Conservation (phyloP, 2,888 invertebrate genomes). For the Parochlus steinenii region DNA sequence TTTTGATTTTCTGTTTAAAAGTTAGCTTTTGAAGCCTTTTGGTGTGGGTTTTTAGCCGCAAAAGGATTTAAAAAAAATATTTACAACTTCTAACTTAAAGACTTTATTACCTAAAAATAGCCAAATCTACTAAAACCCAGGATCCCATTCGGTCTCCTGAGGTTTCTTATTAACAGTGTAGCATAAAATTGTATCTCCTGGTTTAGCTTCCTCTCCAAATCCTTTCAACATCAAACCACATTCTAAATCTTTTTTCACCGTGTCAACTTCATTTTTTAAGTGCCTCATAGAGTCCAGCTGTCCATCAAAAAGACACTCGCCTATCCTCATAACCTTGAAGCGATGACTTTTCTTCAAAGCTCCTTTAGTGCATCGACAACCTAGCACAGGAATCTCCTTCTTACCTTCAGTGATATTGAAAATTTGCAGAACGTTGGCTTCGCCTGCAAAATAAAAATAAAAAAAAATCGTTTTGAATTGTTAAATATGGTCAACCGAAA, state of each 20-base stretch:
- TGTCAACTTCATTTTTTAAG: slow-evolving; percentile 71
- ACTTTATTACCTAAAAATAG: too few species aligned
- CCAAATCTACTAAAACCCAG: slow-evolving; percentile 47
- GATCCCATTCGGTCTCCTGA: slow-evolving; percentile 66
- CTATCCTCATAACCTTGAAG: slow-evolving; percentile 51
- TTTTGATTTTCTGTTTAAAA: too few species aligned
- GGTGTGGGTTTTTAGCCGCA: too few species aligned
- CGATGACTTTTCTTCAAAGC: slow-evolving; percentile 44
- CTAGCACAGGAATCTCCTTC: slow-evolving; percentile 72
- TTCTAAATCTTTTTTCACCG: slow-evolving; percentile 68
- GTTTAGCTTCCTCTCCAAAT: slow-evolving; percentile 39
- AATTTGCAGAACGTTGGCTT: slow-evolving; percentile 70
- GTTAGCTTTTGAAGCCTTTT: too few species aligned
- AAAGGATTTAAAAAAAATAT: too few species aligned
- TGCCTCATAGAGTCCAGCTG: slow-evolving; percentile 68
- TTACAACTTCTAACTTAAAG: too few species aligned
- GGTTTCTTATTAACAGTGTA: slow-evolving; percentile 46
- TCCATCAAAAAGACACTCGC: slow-evolving; percentile 52
- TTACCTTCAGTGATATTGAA: slow-evolving; percentile 66
- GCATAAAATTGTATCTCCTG: slow-evolving; percentile 66
- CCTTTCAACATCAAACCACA: slow-evolving; percentile 73
- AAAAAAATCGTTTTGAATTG: background rate
- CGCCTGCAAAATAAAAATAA: slow-evolving; percentile 36
- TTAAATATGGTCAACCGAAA: background rate
- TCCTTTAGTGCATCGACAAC: slow-evolving; percentile 72